Evolutionary conservation across 2,113 vertebrate genomes (phyloP), one percentile per base, ranked within the genome.

Genomic region (Formicarius rufipectus): DNA sequence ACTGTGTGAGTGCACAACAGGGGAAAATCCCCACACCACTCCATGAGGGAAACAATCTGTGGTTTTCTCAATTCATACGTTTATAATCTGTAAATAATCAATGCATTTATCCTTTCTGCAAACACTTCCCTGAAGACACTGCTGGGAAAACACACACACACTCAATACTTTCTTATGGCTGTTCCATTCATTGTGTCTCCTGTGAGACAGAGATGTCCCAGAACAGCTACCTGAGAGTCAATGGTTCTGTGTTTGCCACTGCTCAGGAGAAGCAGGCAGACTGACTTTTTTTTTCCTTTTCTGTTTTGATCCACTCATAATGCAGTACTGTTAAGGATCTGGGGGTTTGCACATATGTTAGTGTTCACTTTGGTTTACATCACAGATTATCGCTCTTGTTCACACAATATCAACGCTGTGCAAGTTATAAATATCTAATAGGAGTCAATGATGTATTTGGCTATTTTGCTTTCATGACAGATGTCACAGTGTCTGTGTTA

Each of bases 331-430:
- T 55, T 58, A 40, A 71, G n/a, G 47, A 56, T 76, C 49, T 60
- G 2, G 33, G 33, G 5, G 3, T 66, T 82, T 28, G 14, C 66
- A 62, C 30, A 18, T 67, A 42, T 66, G 84, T 49, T 89, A 72
- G 6, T 15, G 1, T 84, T 85, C 53, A 9, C 52, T 68, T 39
- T 39, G 67, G 56, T 90, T 94, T 86, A 47, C 37, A 39, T 56
- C 74, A 73, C 71, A 84, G 40, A 72, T 92, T 68, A 50, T 44
- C 63, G 9, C 50, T 44, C 49, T 62, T 42, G 59, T 71, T 96
- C 37, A 14, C 71, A 58, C 23, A 58, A 0, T 73, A 42, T 64
- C 50, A 93, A 59, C 67, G 28, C 28, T 50, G 67, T 55, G 6
- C 18, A 7, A 44, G 78, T 30, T 71, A 12, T 58, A 75, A 85